These are phyloP conservation scores for Caenorhabditis latens DNA, from an alignment of 1,140 invertebrate species.

Conservation along the genomic window DNA sequence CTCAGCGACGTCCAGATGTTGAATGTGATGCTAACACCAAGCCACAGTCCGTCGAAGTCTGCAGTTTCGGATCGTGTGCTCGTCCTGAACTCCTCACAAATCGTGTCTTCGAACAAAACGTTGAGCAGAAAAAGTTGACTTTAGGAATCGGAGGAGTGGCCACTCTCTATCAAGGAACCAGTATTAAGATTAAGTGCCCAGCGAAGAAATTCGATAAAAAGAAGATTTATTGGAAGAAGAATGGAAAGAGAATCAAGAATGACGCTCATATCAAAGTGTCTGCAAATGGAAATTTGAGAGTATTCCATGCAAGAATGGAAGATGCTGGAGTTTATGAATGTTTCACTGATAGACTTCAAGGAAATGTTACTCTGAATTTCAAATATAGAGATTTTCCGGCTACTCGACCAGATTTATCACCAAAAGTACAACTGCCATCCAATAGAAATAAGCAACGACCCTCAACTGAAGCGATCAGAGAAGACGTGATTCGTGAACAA, in stretches of 20 bases:
- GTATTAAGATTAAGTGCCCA: slow-evolving; percentile 76
- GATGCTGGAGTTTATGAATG: slow-evolving; percentile 77
- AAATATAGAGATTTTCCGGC: slow-evolving; percentile 65
- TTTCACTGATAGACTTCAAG: slow-evolving; percentile 69
- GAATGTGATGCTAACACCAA: slow-evolving; percentile 55
- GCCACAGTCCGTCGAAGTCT: slow-evolving; percentile 72
- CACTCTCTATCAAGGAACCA: slow-evolving; percentile 71
- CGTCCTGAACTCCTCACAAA: slow-evolving; percentile 57
- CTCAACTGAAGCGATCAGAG: neutral
- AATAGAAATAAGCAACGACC: slow-evolving; percentile 63
- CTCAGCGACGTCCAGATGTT: slow-evolving; percentile 58
- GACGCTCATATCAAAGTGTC: slow-evolving; percentile 77
- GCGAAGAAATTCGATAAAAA: slow-evolving; percentile 70
- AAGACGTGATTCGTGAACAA: slow-evolving; percentile 30
- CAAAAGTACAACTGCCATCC: slow-evolving; percentile 59
- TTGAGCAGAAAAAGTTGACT: slow-evolving; percentile 70
- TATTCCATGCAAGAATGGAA: slow-evolving; percentile 75
- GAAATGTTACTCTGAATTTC: slow-evolving; percentile 75
- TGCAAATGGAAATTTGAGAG: slow-evolving; percentile 75
- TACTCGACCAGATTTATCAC: slow-evolving; percentile 59
- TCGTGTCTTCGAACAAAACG: slow-evolving; percentile 66
- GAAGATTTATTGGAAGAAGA: slow-evolving; percentile 74
- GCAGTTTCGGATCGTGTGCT: slow-evolving; percentile 67
- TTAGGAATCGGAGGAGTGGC: slow-evolving; percentile 74
- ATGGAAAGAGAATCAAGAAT: slow-evolving; percentile 72